Base-by-base conservation (phyloP, 1,140 invertebrate species). In the Euura saliciscinereae region DNA sequence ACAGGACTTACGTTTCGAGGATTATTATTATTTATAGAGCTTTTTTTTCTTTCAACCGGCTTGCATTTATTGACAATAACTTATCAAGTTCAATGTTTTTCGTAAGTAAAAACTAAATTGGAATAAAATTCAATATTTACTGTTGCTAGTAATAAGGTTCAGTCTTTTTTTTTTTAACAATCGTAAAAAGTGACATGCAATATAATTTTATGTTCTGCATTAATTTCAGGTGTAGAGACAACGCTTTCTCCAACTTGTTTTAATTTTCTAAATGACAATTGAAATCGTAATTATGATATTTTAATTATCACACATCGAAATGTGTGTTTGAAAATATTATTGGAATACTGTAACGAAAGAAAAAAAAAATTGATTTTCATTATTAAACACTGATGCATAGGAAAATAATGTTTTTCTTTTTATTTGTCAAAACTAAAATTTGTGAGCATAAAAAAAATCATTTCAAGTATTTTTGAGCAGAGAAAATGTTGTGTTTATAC, bases 1-100 rank as follows among this genome's bases (percentile, higher is more conserved):
- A 67, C 66, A 44, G 66, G 66, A 42, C 66, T 67, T 67, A 67
- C 66, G 66, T 67, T 44, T 42, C 66, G 8, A 67, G 66, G 66
- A 67, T 42, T 67, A 28, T 11, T 59, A 59, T n/a, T 5, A 5
- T 59, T 59, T 59, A 11, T 5, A 59, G 51, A 59, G 51, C 3
- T 11, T 59, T 11, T 8, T 3, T 11, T 59, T 59, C 6, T 28
- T 28, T 59, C 51, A 59, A 59, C 10, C 13, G 51, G 5, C 51
- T 59, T 59, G 51, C 13, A 59, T 59, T 59, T 59, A 59, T 59
- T 59, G 51, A 59, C 51, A 59, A 59, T 59, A 8, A 59, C 8
- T 59, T 59, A 59, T 59, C 3, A 59, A n/a, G 51, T 59, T 59
- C 6, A 8, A n/a, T 59, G 51, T 59, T 59, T 11, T 59, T 11